Base-by-base conservation (phyloP, 2,888 invertebrate genomes). In the Acrobasis suavella region DNA sequence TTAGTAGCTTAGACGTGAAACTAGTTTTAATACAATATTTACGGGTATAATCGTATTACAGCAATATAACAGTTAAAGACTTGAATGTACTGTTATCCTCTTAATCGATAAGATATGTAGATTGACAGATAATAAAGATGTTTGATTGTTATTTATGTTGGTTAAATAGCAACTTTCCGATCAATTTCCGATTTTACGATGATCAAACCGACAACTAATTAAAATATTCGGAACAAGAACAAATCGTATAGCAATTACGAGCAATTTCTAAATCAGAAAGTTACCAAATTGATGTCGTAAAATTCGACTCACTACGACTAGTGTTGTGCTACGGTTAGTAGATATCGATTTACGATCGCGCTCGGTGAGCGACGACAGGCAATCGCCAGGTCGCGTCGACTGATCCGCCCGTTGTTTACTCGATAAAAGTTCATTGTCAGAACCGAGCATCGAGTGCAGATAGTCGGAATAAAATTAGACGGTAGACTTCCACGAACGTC, bases 341-440 rank as follows among this genome's bases (percentile, higher is more conserved):
- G 66, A 82, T 85, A 82, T 87, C 85, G 85, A 88, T 90, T 89
- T 86, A 89, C 85, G 87, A 86, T 77, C 85, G 75, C 82, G 78
- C 85, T 80, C 80, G 80, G 76, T 69, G 76, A 75, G 85, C 77
- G 89, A 70, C 79, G 89, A 88, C 81, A 83, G 85, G 77, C 80
- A 79, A 83, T 85, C 81, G 83, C 86, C 88, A 90, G 89, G 80
- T 78, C 84, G 80, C 78, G 89, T 67, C 78, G 88, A 91, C 71
- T 82, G 91, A 91, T 86, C 80, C 76, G 79, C 79, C 80, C 76
- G 80, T 78, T 91, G 91, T 90, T 90, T 90, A 90, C 84, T 78
- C 77, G 75, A 82, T 80, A 81, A 81, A 87, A 88, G 91, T 91
- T 91, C 91, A 91, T 90, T 90, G 91, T 91, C 91, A 91, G 90